Base-by-base conservation (phyloP, 1,140 invertebrate genomes). In the Bombus huntii region DNA sequence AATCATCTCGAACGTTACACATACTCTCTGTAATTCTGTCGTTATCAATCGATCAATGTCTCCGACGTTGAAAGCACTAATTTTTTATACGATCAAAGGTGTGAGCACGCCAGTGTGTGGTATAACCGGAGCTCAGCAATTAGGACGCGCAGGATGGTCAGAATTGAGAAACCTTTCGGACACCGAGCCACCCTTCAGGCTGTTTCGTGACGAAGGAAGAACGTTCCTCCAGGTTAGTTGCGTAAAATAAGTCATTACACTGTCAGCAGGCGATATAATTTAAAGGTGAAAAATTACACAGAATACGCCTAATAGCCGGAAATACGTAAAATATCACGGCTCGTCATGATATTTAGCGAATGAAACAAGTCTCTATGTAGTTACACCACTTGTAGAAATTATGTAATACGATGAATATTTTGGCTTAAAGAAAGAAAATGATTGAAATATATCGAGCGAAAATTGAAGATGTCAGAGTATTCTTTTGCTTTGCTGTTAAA, bases 91-190 rank as follows among this genome's bases (percentile, higher is more conserved):
- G 53, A 4, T n/a, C 94, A 31, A 92, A 98, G 97, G 97, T 91
- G 96, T 97, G 3, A 96, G 96, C 85, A 97, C 97, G 39, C 97
- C 98, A n/a, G 96, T 98, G 44, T 98, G 98, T 92, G 97, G 97
- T 39, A 97, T 98, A n/a, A 97, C 97, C 3, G 97, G 97, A 47
- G 97, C 97, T 2, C 97, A 98, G 93, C 98, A 98, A 92, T 95
- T 98, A 47, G 97, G 97, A 2, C 96, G 96, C 81, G 96, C 96
- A 89, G 98, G 98, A 42, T 98, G 98, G 96, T 94, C 96, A 18
- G 97, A 98, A 90, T 94, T 98, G 39, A 95, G 97, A 77, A 98
- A 98, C 93, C 96, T 97, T 25, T 96, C 97, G 0, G 97, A 97
- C 83, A 96, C 96, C 4, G 97, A 98, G 92, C 97, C 97, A 72